Percentiles rank a stretch among this genome's conserved stretches.
Conservation (phyloP, 2,797 vertebrate genomes). For the Glossophaga mutica region DNA sequence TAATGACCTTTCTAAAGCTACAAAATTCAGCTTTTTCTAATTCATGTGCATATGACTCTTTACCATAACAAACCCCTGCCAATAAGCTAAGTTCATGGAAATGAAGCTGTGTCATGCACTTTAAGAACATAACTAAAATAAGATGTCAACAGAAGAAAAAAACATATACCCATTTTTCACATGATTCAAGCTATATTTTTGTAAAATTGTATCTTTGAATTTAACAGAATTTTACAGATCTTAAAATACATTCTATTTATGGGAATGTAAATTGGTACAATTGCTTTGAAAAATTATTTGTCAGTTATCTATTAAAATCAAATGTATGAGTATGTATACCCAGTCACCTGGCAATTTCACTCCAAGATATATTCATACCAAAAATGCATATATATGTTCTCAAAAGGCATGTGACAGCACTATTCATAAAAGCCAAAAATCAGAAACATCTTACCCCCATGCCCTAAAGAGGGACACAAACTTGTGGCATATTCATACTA, state of each 20-base stretch:
- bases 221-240: constrained; percentile 14
- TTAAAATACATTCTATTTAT: constrained; percentile 27
- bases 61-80: background rate
- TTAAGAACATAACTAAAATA: background rate
- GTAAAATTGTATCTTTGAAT: background rate
- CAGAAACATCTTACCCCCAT: background rate
- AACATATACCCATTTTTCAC: background rate
- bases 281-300: background rate
- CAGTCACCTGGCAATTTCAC: background rate
- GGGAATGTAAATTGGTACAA: background rate
- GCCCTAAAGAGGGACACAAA: background rate
- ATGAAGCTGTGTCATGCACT: background rate
- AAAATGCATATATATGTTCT: background rate
- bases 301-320: background rate
- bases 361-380: background rate
- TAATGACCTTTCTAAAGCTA: background rate
- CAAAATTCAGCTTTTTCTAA: background rate
- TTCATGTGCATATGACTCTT: background rate
- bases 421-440: constrained; percentile 11
- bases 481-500: background rate
- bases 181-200: background rate
- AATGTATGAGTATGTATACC: background rate
- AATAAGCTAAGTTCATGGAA: background rate
- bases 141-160: background rate
- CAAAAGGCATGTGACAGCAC: background rate